These are phyloP conservation scores for Acrossocheilus wenchowensis DNA, from an alignment of 2,797 vertebrate genomes.

Conservation along the genomic window DNA sequence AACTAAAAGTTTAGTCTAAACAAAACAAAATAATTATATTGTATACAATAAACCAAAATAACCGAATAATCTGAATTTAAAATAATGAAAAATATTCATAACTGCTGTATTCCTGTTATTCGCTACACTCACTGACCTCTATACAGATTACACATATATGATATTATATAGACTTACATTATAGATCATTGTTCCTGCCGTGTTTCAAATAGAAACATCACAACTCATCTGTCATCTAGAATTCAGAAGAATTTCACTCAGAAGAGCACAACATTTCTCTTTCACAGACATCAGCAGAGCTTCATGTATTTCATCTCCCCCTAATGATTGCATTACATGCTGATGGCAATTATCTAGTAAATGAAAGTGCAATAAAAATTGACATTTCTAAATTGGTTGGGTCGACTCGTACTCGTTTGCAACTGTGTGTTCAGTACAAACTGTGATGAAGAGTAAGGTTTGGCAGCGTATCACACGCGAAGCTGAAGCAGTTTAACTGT, in stretches of 20 bases:
- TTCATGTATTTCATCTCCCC: no score
- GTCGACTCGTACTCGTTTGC: background rate
- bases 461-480: slow-evolving; percentile 8
- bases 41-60: background rate
- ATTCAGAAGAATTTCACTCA: no score
- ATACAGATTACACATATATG: no score
- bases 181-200: no score
- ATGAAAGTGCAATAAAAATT: background rate
- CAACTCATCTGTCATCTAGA: no score
- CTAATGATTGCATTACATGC: background rate
- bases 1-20: background rate
- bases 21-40: background rate
- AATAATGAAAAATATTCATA: background rate
- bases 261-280: no score
- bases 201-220: no score
- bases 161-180: no score
- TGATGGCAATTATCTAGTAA: background rate
- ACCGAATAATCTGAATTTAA: background rate
- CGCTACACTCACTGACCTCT: background rate
- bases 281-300: background rate
- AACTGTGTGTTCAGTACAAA: background rate
- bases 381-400: background rate
- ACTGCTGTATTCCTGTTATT: no score
- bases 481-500: slow-evolving; percentile 43
- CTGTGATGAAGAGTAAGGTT: slow-evolving; percentile 17